Conservation (phyloP, 2,888 invertebrate genomes). For the Sphaeridia pumilis region DNA sequence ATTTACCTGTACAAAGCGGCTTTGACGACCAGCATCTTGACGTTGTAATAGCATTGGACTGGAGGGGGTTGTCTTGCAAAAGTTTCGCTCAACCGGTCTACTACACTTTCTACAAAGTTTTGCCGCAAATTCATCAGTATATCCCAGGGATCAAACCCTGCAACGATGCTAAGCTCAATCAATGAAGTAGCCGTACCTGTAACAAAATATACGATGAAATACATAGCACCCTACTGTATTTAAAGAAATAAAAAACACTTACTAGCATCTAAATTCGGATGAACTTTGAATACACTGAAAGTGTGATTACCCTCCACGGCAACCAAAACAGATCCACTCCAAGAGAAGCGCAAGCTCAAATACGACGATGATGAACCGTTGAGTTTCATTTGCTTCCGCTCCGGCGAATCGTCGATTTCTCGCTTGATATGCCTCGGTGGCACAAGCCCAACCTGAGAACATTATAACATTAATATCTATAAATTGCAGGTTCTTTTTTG, state of each 20-base stretch:
- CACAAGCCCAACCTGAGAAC: neutral
- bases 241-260: constrained; percentile 25
- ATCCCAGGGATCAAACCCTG: constrained; percentile 77
- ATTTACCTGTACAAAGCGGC: constrained; percentile 63
- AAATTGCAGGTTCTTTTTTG: neutral
- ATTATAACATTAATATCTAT: neutral
- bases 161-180: constrained; percentile 73
- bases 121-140: constrained; percentile 65
- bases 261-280: constrained; percentile 41
- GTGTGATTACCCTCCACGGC: constrained; percentile 68
- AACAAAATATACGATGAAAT: too few relatives aligned
- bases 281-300: constrained; percentile 57
- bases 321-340: constrained; percentile 61
- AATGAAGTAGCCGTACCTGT: constrained; percentile 40
- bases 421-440: constrained; percentile 16
- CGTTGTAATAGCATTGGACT: constrained; percentile 74
- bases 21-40: constrained; percentile 69
- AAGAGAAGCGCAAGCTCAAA: constrained; percentile 47
- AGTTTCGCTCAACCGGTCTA: constrained; percentile 73
- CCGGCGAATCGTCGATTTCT: constrained; percentile 26
- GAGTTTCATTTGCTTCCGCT: constrained; percentile 22
- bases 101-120: constrained; percentile 65
- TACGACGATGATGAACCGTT: constrained; percentile 6
- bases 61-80: constrained; percentile 69
- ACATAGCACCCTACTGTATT: too few relatives aligned